phyloP scores from a whole-genome alignment of 2,797 vertebrate genomes.

The Acipenser transmontanus region DNA sequence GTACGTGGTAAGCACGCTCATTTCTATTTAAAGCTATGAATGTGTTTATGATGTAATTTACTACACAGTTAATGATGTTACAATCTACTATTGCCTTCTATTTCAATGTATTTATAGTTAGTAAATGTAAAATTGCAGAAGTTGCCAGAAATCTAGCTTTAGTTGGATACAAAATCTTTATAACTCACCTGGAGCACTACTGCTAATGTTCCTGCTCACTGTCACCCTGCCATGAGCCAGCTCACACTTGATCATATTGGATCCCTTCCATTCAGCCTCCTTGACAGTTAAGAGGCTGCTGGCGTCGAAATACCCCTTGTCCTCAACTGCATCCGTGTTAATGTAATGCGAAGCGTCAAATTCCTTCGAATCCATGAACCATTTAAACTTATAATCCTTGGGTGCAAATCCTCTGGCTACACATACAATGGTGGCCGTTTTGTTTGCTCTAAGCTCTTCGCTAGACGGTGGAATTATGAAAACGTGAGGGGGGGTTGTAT shows the following conservation, averaged over 20 bases:
- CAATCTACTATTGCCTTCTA: too few species aligned
- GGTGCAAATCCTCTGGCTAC: slow-evolving; percentile 59
- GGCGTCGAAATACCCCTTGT: slow-evolving; percentile 26
- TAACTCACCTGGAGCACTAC: slow-evolving; percentile 9
- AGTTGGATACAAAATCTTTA: neutral
- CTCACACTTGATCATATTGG: slow-evolving; percentile 19
- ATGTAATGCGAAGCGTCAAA: accelerated
- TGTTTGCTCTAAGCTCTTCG: slow-evolving; percentile 26
- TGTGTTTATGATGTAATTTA: neutral
- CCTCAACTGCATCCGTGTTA: neutral
- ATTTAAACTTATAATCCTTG: slow-evolving; percentile 39
- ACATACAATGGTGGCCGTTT: slow-evolving; percentile 52
- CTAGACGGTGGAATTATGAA: slow-evolving; percentile 39
- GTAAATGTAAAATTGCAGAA: too few species aligned
- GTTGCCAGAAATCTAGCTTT: too few species aligned
- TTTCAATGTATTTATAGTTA: too few species aligned
- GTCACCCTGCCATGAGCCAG: slow-evolving; percentile 14
- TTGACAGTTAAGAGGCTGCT: slow-evolving; percentile 37
- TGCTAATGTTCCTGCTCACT: neutral
- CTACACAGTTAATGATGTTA: neutral
- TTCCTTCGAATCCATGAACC: slow-evolving; percentile 30
- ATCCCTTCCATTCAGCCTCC: accelerated
- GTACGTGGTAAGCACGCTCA: too few species aligned
- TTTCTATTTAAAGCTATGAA: neutral
- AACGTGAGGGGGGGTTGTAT: slow-evolving; percentile 38